Base-by-base conservation (phyloP, 2,797 vertebrate species). In the Gastrophryne carolinensis region DNA sequence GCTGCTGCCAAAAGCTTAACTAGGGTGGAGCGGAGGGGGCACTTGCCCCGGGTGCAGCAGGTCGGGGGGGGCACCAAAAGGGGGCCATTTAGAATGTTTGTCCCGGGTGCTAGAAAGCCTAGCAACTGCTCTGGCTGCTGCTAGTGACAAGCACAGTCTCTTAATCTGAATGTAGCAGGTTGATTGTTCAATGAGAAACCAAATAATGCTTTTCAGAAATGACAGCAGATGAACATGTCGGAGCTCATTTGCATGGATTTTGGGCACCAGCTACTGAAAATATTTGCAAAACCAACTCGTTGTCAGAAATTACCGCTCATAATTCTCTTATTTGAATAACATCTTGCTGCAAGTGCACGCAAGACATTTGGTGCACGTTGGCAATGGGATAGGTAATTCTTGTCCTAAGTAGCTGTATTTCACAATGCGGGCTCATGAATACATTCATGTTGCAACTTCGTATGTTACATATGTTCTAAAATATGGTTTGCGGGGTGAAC, bases 321-420 rank as follows among this genome's bases (percentile, higher is more conserved):
- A 8, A 19, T 6, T 12, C 17, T 23, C 11, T 7, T 35, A 52
- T 52, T 24, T 66, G 26, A 17, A 24, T 44, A 52, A 66, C 17
- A 66, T 35, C 30, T 32, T 52, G 47, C 7, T 66, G 19, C n/a
- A 17, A 34, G 19, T 52, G 19, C 35, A 30, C 30, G 6, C 44
- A 52, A 64, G 9, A 52, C 63, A 66, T 37, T 64, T 47, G 61
- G 63, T 34, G 44, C 9, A 12, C 24, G 12, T 52, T 66, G 63
- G 63, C 63, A 66, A 32, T 13, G 19, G 44, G 10, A 23, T 47
- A 35, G 47, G 30, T 15, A 47, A 50, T 6, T 35, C 27, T 13
- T 11, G 21, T 44, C 19, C 15, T 32, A 32, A 2, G 47, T 24
- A 35, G 44, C 17, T 21, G 6, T 17, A 24, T 32, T 12, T 32